Conservation (phyloP, 2,888 invertebrate species). For the Brachynemurus nebulosus region DNA sequence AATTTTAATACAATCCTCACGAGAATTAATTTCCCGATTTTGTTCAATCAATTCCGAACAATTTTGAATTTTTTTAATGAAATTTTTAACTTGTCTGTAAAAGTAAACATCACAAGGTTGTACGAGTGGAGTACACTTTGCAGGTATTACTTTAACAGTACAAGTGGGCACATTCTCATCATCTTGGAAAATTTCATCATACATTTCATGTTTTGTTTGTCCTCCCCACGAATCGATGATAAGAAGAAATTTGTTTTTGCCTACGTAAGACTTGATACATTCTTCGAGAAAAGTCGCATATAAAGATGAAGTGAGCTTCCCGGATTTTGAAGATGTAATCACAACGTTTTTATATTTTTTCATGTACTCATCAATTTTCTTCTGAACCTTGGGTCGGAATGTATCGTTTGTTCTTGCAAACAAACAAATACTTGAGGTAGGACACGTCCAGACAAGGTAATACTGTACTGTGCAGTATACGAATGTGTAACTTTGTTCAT, state of each 20-base stretch:
- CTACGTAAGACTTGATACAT: constrained; percentile 14
- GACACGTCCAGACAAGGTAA: constrained; percentile 13
- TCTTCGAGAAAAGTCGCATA: constrained; percentile 13
- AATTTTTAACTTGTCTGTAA: too few species aligned
- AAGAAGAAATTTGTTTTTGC: constrained; percentile 14
- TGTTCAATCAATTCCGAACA: too few species aligned
- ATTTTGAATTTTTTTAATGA: too few species aligned
- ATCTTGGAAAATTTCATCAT: constrained; percentile 16
- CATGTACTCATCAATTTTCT: constrained; percentile 11
- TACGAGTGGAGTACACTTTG: too few species aligned
- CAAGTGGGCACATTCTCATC: too few species aligned
- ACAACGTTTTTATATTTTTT: constrained; percentile 13
- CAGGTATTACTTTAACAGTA: too few species aligned
- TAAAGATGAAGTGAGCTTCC: constrained; percentile 14
- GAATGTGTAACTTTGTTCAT: background rate
- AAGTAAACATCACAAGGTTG: too few species aligned
- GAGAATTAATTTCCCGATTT: too few species aligned
- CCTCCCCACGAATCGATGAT: constrained; percentile 17
- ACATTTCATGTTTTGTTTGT: constrained; percentile 14
- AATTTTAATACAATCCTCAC: too few species aligned
- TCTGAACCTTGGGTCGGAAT: constrained; percentile 14
- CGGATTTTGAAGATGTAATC: constrained; percentile 16
- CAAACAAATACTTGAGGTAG: constrained; percentile 17
- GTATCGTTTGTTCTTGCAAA: constrained; percentile 13
- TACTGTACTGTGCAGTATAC: background rate